phyloP scores from a whole-genome alignment of 2,113 vertebrate genomes.

The Xenus cinereus region DNA sequence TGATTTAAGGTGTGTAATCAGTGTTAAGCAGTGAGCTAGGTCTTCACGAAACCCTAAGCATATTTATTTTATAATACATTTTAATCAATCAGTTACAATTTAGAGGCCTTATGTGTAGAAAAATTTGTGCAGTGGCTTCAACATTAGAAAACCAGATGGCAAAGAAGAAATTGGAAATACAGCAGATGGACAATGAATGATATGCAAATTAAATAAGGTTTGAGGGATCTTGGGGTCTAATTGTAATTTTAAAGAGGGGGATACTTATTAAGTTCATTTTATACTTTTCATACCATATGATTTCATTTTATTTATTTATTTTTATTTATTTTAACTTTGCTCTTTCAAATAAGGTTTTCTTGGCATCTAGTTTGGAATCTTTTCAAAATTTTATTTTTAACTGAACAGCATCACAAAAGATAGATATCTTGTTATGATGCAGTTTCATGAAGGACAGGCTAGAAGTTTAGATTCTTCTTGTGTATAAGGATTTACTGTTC shows the following conservation, averaged over 20 bases:
- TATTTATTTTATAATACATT: not conserved
- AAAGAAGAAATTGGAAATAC: slow-evolving; percentile 10
- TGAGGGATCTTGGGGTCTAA: not conserved
- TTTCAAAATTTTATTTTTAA: not conserved
- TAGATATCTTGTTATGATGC: not conserved
- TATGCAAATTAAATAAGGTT: not conserved
- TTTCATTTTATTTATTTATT: not conserved
- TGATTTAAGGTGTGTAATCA: not conserved
- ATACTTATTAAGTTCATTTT: not conserved
- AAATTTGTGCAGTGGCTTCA: not conserved
- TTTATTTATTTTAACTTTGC: not conserved
- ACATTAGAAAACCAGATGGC: slow-evolving; percentile 27
- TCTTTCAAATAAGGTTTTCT: not conserved
- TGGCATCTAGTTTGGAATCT: not conserved
- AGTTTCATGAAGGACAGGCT: not conserved
- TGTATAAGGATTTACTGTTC: not conserved
- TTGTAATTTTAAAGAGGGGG: not conserved
- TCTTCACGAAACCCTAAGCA: not conserved
- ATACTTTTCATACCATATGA: not conserved
- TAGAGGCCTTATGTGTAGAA: not conserved
- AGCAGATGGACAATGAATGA: slow-evolving; percentile 28
- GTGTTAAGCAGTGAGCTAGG: not conserved
- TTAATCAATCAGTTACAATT: not conserved
- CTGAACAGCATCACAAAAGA: not conserved
- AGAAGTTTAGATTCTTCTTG: not conserved